A percentile compares a stretch with the other conserved stretches of the same genome.
Conservation (phyloP, 2,113 vertebrate genomes). For the Myrmophylax atrothorax region DNA sequence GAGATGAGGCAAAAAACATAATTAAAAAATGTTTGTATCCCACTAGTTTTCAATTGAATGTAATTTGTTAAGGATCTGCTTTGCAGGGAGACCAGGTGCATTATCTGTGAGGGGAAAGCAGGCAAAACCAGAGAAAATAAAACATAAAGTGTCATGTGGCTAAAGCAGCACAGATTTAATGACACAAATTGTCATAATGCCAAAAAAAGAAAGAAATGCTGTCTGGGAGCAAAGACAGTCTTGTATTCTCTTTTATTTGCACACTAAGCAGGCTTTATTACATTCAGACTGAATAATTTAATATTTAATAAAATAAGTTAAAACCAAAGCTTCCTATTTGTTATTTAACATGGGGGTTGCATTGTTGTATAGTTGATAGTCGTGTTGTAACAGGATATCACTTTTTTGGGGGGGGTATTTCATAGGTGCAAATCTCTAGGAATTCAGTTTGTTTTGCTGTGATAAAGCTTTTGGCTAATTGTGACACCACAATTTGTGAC, state of each 20-base stretch:
- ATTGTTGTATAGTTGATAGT: not conserved
- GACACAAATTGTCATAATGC: not conserved
- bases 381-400: not conserved
- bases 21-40: not conserved
- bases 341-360: not conserved
- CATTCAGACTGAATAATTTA: not conserved
- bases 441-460: not conserved
- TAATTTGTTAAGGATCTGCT: not conserved
- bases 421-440: not conserved
- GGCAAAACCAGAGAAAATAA: not conserved
- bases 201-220: not conserved
- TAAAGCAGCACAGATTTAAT: not conserved
- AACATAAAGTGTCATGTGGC: not conserved
- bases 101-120: not conserved
- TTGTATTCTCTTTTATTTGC: not conserved
- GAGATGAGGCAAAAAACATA: not conserved
- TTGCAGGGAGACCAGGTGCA: not conserved
- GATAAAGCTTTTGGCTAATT: not conserved
- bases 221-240: not conserved
- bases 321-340: not conserved
- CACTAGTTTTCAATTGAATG: not conserved
- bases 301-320: not conserved
- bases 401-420: not conserved
- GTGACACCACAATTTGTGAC: not conserved
- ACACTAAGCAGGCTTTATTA: not conserved